A percentile compares a stretch with the other conserved stretches of the same genome.
Conservation (phyloP, 2,888 invertebrate species). For the Pammene aurita region DNA sequence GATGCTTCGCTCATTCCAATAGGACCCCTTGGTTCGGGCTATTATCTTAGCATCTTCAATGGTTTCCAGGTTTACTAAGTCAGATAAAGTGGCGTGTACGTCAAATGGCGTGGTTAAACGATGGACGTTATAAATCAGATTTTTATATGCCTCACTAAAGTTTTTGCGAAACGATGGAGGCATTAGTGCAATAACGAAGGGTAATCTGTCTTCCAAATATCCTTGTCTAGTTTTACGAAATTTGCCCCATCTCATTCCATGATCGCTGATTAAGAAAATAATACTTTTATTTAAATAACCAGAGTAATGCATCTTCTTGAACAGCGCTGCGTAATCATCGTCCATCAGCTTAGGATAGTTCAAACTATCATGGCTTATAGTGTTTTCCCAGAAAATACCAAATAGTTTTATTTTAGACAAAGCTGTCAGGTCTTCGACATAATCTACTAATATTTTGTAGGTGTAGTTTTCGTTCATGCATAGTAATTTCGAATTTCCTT, state of each 20-base stretch:
- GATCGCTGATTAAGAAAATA: constrained; percentile 3
- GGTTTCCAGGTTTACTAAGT: background rate
- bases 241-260: constrained; percentile 3
- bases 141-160: constrained; percentile 2
- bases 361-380: background rate
- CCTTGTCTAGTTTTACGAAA: constrained; percentile 12
- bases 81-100: background rate
- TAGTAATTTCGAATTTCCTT: background rate
- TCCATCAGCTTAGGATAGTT: constrained; percentile 10
- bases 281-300: constrained; percentile 16
- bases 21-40: background rate
- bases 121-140: background rate
- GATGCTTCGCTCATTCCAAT: background rate
- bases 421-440: background rate
- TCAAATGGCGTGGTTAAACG: constrained; percentile 6
- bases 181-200: constrained; percentile 6
- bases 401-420: constrained; percentile 2
- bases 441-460: constrained; percentile 9
- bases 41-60: constrained; percentile 5
- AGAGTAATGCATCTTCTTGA: background rate
- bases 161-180: constrained; percentile 9
- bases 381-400: constrained; percentile 3
- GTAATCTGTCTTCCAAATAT: constrained; percentile 9
- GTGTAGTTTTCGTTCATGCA: constrained; percentile 12
- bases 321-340: background rate